Evolutionary conservation across 2,797 vertebrate genomes (phyloP), one percentile per base, ranked within the genome.

Genomic region (Petrocephalus sullivani): DNA sequence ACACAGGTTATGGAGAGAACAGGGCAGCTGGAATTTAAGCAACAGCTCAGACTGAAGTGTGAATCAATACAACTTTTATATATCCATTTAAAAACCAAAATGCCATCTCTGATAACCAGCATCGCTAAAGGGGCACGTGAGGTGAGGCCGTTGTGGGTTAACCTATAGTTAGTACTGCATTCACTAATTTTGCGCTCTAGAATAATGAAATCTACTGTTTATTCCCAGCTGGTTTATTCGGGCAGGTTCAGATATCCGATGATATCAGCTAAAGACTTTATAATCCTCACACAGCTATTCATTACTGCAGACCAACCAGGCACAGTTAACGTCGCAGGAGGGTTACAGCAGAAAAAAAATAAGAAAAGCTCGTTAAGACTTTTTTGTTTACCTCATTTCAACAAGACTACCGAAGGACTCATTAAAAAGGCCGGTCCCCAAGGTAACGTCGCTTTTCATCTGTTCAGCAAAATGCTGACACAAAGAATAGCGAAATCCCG

Each of bases 371-470:
- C 23, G 33, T 82, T 51, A 82, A 51, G 41, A 51, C 41, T 14
- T 83, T 82, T 51, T 83, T 83, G 81, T 51, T 83, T 51, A 83
- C 46, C 71, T 78, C 71, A n/a, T 78, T 78, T n/a, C 37, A 46
- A 37, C 2, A 46, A 78, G 71, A 46, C 37, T 46, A 46, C 4
- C 1, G 71, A 2, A 46, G 71, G 71, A 46, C 16, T 78, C 71
- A 78, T 46, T 46, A 78, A 78, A 78, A 75, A 67, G 23, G 28
- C 71, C 16, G 16, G 2, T 78, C 71, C 16, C 71, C 71, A n/a
- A 46, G 71, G 71, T 78, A 41, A 78, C 71, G 16, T 14, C 37
- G 71, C 71, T 75, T 46, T 41, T 75, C 37, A 75, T 75, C 71
- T 75, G 33, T 75, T 75, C 41, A 75, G 33, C 19, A n/a, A 78